Conservation (phyloP, 1,140 invertebrate genomes). For the Mamestra configurata region DNA sequence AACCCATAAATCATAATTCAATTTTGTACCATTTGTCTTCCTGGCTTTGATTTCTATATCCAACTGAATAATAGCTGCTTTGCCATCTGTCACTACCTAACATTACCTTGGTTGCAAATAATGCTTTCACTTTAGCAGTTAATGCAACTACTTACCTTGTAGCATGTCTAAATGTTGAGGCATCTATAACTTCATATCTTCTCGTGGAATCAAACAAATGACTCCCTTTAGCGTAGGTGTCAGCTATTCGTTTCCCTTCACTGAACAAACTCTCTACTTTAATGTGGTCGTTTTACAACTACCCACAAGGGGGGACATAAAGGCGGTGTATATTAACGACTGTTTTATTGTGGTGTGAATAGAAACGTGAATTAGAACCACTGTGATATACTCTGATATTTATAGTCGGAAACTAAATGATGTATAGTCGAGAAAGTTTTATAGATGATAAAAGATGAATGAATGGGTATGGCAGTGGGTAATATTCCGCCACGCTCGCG, state of each 20-base stretch:
- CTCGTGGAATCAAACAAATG: slow-evolving; percentile 3
- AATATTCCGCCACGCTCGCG: too few species aligned
- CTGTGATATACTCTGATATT: slow-evolving; percentile 55
- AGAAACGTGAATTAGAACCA: slow-evolving; percentile 70
- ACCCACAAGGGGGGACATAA: slow-evolving; percentile 57
- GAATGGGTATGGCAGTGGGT: background rate
- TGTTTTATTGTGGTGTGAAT: slow-evolving; percentile 75
- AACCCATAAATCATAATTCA: background rate
- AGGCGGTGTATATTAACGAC: slow-evolving; percentile 65
- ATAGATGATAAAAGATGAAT: slow-evolving; percentile 25
- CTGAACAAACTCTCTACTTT: slow-evolving; percentile 51
- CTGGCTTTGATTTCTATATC: background rate
- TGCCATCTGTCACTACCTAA: background rate
- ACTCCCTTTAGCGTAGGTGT: slow-evolving; percentile 17
- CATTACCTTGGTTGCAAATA: background rate
- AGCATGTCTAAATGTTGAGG: background rate
- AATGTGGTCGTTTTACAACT: slow-evolving; percentile 67
- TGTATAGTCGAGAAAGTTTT: slow-evolving; percentile 50
- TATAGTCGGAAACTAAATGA: slow-evolving; percentile 12
- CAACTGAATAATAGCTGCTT: background rate
- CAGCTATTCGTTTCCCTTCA: slow-evolving; percentile 24
- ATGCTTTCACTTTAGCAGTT: background rate
- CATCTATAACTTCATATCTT: slow-evolving; percentile 24
- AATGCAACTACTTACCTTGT: background rate
- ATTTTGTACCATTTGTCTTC: background rate